Evolutionary conservation across 2,113 vertebrate species (phyloP).

Genomic region (Macaca fascicularis): T2T-MFA8v1.1 NC_088375.1:56553501-56554000

Average conservation of each 20-base stretch:
- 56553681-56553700: neutral
- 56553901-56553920: neutral
- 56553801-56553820: neutral
- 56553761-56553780: neutral
- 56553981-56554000: neutral
- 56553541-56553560: neutral
- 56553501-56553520: neutral
- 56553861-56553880: neutral
- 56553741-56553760: conserved; percentile 17
- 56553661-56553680: neutral
- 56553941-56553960: neutral
- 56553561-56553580: neutral
- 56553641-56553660: conserved; percentile 12
- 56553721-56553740: neutral
- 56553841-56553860: neutral
- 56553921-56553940: neutral
- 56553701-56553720: neutral
- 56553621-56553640: neutral
- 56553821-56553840: neutral
- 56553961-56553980: neutral
- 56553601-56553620: neutral
- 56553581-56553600: neutral
- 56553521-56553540: neutral
- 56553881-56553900: neutral
- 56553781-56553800: neutral